Base-by-base conservation (phyloP, 2,888 invertebrate species). In the Lepas anatifera region DNA sequence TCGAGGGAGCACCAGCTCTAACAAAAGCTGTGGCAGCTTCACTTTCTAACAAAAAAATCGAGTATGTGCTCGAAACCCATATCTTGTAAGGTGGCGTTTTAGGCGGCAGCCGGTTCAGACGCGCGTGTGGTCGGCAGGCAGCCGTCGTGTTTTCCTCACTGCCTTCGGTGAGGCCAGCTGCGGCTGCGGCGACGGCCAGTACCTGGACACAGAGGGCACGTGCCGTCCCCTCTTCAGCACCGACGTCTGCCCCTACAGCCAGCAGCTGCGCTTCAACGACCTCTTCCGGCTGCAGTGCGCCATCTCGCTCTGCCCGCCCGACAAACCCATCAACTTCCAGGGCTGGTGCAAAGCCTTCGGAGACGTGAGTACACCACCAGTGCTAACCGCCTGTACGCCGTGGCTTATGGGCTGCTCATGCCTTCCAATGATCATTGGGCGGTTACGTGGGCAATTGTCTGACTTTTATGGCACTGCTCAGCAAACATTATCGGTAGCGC, bases 151-250 rank as follows among this genome's bases (percentile, higher is more conserved):
- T 32, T 74, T 70, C 71, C 50, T 74, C 46, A 73, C 73, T 41
- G 73, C 74, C 32, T 71, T 69, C 25, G 74, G 74, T 25, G 71
- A 70, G 32, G 70, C 74, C 10, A 70, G 72, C 16, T 74, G 74
- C 46, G 74, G 72, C 70, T 74, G 74, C 41, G 68, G 68, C 0
- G 74, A 74, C 67, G 74, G 72, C 69, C 39, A 46, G 66, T 67
- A 22, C n/a, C 29, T 41, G 43, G 58, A 58, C 58, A 58, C 22
- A 1, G n/a, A 22, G 6, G 25, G 46, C 39, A n/a, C n/a, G 32
- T 37, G 46, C 46, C 18, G 46, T 11, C 46, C 16, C 22, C 35
- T 48, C 25, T 66, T 22, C 22, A 64, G 35, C 25, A 18, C 29
- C 35, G 10, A 22, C 6, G 27, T 43, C 22, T 58, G 58, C 35